Conservation (phyloP, 2,113 vertebrate genomes). For the Cacatua alba region DNA sequence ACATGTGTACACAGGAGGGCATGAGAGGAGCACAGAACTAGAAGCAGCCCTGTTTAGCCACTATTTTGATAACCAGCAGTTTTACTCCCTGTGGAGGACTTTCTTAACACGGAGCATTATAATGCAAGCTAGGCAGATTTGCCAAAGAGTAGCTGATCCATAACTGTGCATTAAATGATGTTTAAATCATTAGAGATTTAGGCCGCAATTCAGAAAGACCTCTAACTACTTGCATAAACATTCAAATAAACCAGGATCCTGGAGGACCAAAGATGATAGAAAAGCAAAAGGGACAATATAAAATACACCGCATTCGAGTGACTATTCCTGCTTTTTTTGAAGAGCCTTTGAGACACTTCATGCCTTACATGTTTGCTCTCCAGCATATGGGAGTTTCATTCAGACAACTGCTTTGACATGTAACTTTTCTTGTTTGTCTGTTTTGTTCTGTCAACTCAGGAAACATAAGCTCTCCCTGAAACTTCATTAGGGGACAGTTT, state of each 20-base stretch:
- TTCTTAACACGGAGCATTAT: background rate
- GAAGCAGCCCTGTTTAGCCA: background rate
- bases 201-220: background rate
- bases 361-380: background rate
- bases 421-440: background rate
- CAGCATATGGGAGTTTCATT: background rate
- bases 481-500: conserved; percentile 46
- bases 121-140: background rate
- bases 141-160: background rate
- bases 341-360: background rate
- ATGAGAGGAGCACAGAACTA: conserved; percentile 52
- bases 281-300: background rate
- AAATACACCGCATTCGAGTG: background rate
- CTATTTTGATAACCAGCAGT: background rate
- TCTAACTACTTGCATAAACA: background rate
- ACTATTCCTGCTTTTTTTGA: background rate
- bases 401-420: background rate
- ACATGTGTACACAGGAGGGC: conserved; percentile 57
- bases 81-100: background rate
- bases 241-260: background rate
- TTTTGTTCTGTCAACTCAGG: background rate
- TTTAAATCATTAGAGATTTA: background rate
- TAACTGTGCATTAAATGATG: background rate
- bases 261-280: background rate
- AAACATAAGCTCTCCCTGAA: conserved; percentile 28